Evolutionary conservation across 2,888 invertebrate genomes (phyloP).

Genomic region (Agriopis aurantiaria): DNA sequence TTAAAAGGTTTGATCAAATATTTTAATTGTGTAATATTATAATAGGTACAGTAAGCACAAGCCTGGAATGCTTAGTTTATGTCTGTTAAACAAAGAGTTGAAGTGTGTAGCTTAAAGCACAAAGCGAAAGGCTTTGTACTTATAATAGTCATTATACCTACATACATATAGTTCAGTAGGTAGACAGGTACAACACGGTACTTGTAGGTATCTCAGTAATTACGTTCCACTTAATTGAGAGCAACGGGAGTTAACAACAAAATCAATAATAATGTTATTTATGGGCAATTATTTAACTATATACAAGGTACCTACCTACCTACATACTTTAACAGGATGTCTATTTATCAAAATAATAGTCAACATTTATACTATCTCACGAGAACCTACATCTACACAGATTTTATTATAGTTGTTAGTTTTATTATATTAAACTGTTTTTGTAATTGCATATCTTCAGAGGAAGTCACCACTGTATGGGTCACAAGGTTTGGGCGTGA

Average conservation of each 20-base stretch:
- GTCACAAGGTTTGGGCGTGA: slow-evolving; percentile 13
- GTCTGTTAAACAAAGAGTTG: slow-evolving; percentile 32
- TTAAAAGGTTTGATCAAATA: slow-evolving; percentile 34
- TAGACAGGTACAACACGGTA: slow-evolving; percentile 10
- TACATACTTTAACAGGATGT: slow-evolving; percentile 7
- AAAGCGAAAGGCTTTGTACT: slow-evolving; percentile 35
- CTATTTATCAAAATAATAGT: slow-evolving; percentile 14
- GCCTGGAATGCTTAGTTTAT: slow-evolving; percentile 21
- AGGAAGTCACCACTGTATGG: not conserved
- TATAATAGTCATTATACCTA: slow-evolving; percentile 14
- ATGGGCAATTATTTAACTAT: slow-evolving; percentile 4
- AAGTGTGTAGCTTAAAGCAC: slow-evolving; percentile 29
- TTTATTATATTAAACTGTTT: slow-evolving; percentile 8
- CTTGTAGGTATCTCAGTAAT: slow-evolving; percentile 23
- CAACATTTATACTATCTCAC: slow-evolving; percentile 1
- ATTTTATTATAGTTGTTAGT: not conserved
- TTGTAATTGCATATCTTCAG: slow-evolving; percentile 7
- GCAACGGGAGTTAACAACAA: slow-evolving; percentile 25
- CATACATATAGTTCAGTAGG: slow-evolving; percentile 6
- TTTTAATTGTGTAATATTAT: slow-evolving; percentile 18
- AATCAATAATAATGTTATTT: slow-evolving; percentile 28
- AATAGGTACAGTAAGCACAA: slow-evolving; percentile 19
- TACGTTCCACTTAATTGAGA: slow-evolving; percentile 23
- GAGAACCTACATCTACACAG: not conserved
- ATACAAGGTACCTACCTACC: not conserved